phyloP scores from a whole-genome alignment of 2,113 vertebrate genomes.

The Plotosus lineatus region DNA sequence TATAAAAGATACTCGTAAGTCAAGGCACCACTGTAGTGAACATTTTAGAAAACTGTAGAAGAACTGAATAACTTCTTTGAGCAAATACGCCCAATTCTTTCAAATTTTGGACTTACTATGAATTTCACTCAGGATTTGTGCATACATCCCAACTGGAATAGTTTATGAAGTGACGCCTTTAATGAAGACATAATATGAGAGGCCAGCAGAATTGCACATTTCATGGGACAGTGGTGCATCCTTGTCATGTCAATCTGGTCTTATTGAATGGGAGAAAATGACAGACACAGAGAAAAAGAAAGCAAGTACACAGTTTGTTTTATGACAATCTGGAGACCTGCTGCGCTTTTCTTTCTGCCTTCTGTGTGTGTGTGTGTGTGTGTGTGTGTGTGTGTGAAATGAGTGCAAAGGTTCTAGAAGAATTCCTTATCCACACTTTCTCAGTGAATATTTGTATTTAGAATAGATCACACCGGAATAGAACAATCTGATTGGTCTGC shows the following conservation, averaged over 20 bases:
- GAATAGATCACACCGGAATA: too few species aligned
- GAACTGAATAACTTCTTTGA: too few species aligned
- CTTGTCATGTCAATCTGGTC: slow-evolving; percentile 40
- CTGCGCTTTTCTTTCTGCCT: slow-evolving; percentile 40
- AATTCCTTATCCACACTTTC: slow-evolving; percentile 43
- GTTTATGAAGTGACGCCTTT: background rate
- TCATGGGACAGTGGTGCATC: slow-evolving; percentile 41
- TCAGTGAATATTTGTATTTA: slow-evolving; percentile 52
- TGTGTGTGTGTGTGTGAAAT: slow-evolving; percentile 31
- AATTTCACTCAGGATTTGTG: background rate
- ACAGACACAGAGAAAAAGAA: slow-evolving; percentile 29
- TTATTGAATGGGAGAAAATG: slow-evolving; percentile 14
- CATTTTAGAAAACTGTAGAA: too few species aligned
- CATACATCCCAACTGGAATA: background rate
- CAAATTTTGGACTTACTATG: too few species aligned
- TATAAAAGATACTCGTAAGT: too few species aligned
- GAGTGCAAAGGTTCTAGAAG: slow-evolving; percentile 34
- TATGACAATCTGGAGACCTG: slow-evolving; percentile 35
- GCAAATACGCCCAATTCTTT: too few species aligned
- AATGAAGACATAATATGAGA: slow-evolving; percentile 40
- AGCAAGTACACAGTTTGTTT: slow-evolving; percentile 40
- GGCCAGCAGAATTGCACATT: slow-evolving; percentile 36
- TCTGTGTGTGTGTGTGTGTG: slow-evolving; percentile 18
- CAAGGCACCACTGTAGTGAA: too few species aligned
- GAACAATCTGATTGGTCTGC: too few species aligned